phyloP scores from a whole-genome alignment of 2,113 vertebrate genomes.

The Panthera leo region DNA sequence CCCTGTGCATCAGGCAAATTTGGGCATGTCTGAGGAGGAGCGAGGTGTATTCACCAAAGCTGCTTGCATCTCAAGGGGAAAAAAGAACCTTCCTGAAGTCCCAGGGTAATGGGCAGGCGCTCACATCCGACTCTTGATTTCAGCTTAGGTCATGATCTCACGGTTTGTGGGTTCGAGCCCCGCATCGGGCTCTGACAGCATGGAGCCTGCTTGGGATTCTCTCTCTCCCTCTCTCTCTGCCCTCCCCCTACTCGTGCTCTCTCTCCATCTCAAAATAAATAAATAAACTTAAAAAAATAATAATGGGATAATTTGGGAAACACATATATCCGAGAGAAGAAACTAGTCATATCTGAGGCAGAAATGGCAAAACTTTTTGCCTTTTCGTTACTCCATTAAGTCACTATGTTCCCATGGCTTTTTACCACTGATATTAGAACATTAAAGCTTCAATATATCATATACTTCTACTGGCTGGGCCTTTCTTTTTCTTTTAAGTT shows the following conservation, averaged over 20 bases:
- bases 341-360: neutral
- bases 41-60: neutral
- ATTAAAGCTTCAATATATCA: neutral
- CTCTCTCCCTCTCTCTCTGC: neutral
- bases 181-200: neutral
- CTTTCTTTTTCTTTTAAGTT: neutral
- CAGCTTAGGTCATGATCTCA: neutral
- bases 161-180: neutral
- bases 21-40: slow-evolving; percentile 43
- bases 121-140: neutral
- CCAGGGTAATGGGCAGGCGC: neutral
- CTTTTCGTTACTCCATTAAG: neutral
- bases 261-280: neutral
- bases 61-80: neutral
- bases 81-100: neutral
- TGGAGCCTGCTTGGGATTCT: neutral
- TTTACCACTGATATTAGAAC: neutral
- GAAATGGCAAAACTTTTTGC: neutral
- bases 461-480: neutral
- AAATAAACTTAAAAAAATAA: neutral
- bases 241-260: neutral
- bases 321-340: neutral
- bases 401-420: neutral
- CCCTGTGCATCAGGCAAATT: neutral
- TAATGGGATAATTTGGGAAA: neutral